phyloP scores from a whole-genome alignment of 2,888 invertebrate species.

The Hydroisotoma schaefferi region DNA sequence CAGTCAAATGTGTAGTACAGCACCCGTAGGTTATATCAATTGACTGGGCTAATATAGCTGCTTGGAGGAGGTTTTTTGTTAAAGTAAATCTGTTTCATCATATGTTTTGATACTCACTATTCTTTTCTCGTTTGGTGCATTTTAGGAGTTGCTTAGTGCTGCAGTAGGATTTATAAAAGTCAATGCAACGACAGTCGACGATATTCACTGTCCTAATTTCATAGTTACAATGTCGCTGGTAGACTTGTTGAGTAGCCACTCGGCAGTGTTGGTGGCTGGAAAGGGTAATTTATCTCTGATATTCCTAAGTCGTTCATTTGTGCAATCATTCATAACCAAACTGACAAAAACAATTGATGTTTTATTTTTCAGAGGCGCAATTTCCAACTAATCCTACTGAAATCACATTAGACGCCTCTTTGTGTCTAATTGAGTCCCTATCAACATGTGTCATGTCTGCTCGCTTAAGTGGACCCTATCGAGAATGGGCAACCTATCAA shows the following conservation, averaged over 20 bases:
- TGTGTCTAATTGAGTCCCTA: constrained; percentile 61
- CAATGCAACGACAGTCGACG: constrained; percentile 23
- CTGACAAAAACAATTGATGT: neutral
- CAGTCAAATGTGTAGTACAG: too few species aligned
- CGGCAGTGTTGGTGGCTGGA: constrained; percentile 37
- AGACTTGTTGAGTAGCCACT: constrained; percentile 54
- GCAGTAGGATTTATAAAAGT: constrained; percentile 53
- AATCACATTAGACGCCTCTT: constrained; percentile 50
- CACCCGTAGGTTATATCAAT: too few species aligned
- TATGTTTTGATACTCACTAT: neutral
- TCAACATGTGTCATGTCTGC: constrained; percentile 61
- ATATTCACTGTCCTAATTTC: constrained; percentile 51
- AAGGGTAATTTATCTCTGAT: constrained; percentile 28
- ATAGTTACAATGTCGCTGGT: constrained; percentile 62
- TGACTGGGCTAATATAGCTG: too few species aligned
- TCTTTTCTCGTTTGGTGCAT: constrained; percentile 13
- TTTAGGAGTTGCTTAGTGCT: constrained; percentile 55
- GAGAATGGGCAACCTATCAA: constrained; percentile 63
- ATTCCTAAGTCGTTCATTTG: too few species aligned
- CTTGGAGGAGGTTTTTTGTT: too few species aligned
- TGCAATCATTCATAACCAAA: neutral
- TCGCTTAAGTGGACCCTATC: constrained; percentile 55
- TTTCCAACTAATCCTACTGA: constrained; percentile 27
- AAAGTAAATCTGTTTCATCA: neutral
- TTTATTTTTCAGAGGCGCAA: constrained; percentile 17